phyloP scores from a whole-genome alignment of 2,113 vertebrate genomes.

The Xiphophorus maculatus region DNA sequence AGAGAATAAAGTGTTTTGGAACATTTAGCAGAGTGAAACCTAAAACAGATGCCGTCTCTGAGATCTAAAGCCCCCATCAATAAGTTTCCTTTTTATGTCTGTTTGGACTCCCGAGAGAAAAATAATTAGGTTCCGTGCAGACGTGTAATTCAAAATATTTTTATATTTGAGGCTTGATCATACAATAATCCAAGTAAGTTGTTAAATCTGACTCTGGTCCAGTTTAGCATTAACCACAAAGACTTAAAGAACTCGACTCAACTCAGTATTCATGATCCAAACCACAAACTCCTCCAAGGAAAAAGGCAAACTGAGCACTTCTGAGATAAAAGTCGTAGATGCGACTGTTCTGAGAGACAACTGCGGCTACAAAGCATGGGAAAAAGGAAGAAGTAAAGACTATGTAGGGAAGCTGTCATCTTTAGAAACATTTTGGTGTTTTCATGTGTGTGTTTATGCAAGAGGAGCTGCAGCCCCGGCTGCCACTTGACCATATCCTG shows the following conservation, averaged over 20 bases:
- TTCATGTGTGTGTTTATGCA: not conserved
- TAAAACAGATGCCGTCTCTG: constrained; percentile 63
- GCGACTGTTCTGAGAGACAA: constrained; percentile 40
- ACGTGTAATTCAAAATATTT: constrained; percentile 46
- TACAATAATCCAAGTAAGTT: constrained; percentile 47
- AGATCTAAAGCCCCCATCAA: constrained; percentile 55
- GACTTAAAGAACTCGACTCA: constrained; percentile 35
- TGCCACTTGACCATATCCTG: constrained; percentile 30
- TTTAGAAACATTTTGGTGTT: not conserved
- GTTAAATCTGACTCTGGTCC: constrained; percentile 60
- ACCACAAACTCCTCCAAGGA: constrained; percentile 58
- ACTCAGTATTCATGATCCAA: constrained; percentile 54
- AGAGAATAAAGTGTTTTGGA: constrained; percentile 60
- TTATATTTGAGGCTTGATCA: constrained; percentile 56
- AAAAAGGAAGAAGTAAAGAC: constrained; percentile 5
- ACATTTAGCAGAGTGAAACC: constrained; percentile 52
- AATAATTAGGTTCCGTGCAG: constrained; percentile 35
- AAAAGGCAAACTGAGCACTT: constrained; percentile 37
- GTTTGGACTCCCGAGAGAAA: constrained; percentile 40
- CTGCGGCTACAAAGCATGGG: constrained; percentile 26
- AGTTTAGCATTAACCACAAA: constrained; percentile 46
- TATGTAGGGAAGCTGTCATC: constrained; percentile 15
- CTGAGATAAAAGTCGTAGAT: constrained; percentile 25
- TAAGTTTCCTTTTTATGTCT: constrained; percentile 39
- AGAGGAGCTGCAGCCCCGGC: constrained; percentile 11